Base-by-base conservation (phyloP, 92 coral and sea anemone species). In the Scolanthus callimorphus region DNA sequence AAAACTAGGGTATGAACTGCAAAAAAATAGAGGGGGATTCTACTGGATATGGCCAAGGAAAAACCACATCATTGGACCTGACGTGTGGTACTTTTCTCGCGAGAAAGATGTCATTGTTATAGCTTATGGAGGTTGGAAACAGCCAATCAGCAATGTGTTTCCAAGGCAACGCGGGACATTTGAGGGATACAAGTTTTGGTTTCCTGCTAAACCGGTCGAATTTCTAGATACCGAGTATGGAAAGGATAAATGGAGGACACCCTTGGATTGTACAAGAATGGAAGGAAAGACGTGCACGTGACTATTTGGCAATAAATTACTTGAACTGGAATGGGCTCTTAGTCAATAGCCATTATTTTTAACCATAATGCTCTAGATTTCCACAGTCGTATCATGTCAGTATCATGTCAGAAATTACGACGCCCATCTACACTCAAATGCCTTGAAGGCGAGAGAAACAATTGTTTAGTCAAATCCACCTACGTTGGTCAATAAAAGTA, bases 141-240 rank as follows among this genome's bases (percentile, higher is more conserved):
- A 65, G 20, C 39, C 17, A 19, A 19, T 15, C 29, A 17, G 17
- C 1, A 45, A 51, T 11, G 55, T 65, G 41, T 65, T 51, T 30
- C 71, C 71, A 9, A 29, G 39, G 15, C 60, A 65, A 20, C 71
- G 62, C 17, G 61, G 39, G 23, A 29, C 9, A 11, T 31, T 65
- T 25, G 51, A 52, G 12, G 71, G 60, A 1, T 37, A 28, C 30
- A n/a, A 51, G 29, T 62, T 62, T 62, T 62, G 69, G 69, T 27
- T 62, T 26, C 69, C 69, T 1, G 29, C 54, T 23, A 41, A 61
- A 23, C 34, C 34, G 9, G 56, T 3, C 25, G 31, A 44, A 1
- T 61, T 24, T 13, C 17, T 61, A 27, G 53, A 61, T 25, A 8
- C 19, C 17, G 56, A 20, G 11, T 60, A 60, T 19, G 67, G 67